Conservation (phyloP, 1,140 invertebrate species). For the Cylas formicarius region DNA sequence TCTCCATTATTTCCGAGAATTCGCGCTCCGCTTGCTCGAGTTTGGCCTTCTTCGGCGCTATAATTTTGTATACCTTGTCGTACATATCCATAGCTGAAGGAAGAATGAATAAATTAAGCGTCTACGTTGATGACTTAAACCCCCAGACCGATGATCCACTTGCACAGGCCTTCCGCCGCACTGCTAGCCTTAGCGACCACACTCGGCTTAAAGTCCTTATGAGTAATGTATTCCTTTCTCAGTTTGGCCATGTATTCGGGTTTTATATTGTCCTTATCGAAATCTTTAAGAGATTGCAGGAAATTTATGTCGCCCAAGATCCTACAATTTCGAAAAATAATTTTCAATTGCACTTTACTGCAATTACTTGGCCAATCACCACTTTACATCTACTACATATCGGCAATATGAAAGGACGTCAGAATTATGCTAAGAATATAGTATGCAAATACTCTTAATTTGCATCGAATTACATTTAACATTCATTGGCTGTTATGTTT, state of each 20-base stretch:
- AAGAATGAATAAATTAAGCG: neutral
- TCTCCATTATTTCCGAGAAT: slow-evolving; percentile 69
- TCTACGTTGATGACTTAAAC: neutral
- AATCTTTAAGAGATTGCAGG: slow-evolving; percentile 73
- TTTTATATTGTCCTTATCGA: slow-evolving; percentile 88
- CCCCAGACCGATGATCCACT: slow-evolving; percentile 74
- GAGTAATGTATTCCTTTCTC: slow-evolving; percentile 72
- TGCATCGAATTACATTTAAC: too few species aligned
- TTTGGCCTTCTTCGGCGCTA: slow-evolving; percentile 78
- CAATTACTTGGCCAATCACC: too few species aligned
- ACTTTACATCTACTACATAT: too few species aligned
- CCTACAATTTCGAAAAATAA: slow-evolving; percentile 33
- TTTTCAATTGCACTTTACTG: neutral
- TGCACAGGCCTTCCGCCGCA: slow-evolving; percentile 80
- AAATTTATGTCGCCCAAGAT: slow-evolving; percentile 86
- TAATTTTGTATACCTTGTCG: slow-evolving; percentile 63
- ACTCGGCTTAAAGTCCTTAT: slow-evolving; percentile 80
- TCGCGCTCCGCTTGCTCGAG: slow-evolving; percentile 68
- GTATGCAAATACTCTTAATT: too few species aligned
- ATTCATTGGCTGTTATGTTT: too few species aligned
- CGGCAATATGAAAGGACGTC: too few species aligned
- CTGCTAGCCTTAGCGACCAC: slow-evolving; percentile 86
- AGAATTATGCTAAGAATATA: too few species aligned
- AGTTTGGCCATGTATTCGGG: slow-evolving; percentile 74
- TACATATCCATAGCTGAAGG: slow-evolving; percentile 79